These are phyloP conservation scores for Bergia puertoricense DNA, from an alignment of 92 coral and sea anemone species.

Conservation along the genomic window DNA sequence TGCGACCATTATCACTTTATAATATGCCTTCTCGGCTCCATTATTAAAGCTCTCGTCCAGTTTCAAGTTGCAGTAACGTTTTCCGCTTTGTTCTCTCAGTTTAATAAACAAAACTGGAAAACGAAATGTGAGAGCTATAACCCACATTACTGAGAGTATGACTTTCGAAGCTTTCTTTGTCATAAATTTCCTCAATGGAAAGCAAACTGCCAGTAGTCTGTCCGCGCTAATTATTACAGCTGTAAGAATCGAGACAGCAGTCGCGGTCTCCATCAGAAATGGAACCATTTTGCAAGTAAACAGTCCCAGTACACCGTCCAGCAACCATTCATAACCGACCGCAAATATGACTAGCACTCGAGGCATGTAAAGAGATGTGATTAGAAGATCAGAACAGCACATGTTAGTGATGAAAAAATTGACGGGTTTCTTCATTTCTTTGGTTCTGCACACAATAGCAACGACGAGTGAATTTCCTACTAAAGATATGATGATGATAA, in stretches of 20 bases:
- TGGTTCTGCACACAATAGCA: background rate
- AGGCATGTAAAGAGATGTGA: constrained; percentile 34
- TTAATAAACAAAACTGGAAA: constrained; percentile 48
- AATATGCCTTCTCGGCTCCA: constrained; percentile 55
- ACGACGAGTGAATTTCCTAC: constrained; percentile 7
- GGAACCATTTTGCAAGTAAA: constrained; percentile 37
- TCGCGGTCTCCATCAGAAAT: constrained; percentile 16
- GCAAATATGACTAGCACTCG: constrained; percentile 21
- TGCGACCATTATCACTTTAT: constrained; percentile 47
- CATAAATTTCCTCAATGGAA: constrained; percentile 8
- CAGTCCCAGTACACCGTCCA: constrained; percentile 9
- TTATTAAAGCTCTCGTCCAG: constrained; percentile 42
- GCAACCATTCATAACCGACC: constrained; percentile 10
- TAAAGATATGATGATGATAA: constrained; percentile 24
- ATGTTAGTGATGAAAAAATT: constrained; percentile 33
- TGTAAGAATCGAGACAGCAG: constrained; percentile 30
- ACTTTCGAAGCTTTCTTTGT: background rate
- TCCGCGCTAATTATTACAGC: constrained; percentile 29
- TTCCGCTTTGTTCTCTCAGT: constrained; percentile 17
- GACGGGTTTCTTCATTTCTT: background rate
- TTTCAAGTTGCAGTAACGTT: constrained; percentile 43
- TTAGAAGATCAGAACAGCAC: constrained; percentile 35
- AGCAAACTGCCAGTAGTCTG: constrained; percentile 18
- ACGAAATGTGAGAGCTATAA: constrained; percentile 48
- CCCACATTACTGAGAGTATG: constrained; percentile 47